phyloP scores from a whole-genome alignment of 1,140 invertebrate species.

The Drosophila truncata region DNA sequence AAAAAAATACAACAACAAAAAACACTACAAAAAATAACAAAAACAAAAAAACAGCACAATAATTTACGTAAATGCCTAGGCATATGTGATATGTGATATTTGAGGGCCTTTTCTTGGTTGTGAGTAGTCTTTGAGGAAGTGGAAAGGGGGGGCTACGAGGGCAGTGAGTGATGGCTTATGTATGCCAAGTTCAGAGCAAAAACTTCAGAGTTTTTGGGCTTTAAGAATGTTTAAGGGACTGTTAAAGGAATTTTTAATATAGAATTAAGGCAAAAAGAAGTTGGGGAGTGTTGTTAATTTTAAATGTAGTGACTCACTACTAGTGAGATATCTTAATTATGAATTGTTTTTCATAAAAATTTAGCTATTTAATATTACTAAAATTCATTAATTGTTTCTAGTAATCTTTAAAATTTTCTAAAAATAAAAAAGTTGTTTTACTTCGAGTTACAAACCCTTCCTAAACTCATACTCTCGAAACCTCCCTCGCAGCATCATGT shows the following conservation, averaged over 20 bases:
- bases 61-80: slow-evolving; percentile 75
- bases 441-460: background rate
- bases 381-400: background rate
- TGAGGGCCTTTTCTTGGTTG: slow-evolving; percentile 15
- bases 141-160: background rate
- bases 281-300: too few relatives aligned
- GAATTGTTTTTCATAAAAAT: background rate
- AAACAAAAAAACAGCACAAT: slow-evolving; percentile 62
- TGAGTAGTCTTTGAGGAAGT: slow-evolving; percentile 14
- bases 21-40: slow-evolving; percentile 5
- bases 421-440: too few relatives aligned
- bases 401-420: too few relatives aligned
- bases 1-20: slow-evolving; percentile 16
- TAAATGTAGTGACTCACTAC: too few relatives aligned
- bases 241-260: too few relatives aligned
- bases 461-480: background rate
- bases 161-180: slow-evolving; percentile 24
- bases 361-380: too few relatives aligned
- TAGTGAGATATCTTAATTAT: too few relatives aligned
- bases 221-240: slow-evolving; percentile 10
- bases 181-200: background rate
- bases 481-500: slow-evolving; percentile 63
- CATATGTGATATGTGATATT: slow-evolving; percentile 58
- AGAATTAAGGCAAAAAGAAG: background rate
- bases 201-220: background rate